Conservation (phyloP, 2,113 vertebrate genomes). For the Sporophila hypoxantha region DNA sequence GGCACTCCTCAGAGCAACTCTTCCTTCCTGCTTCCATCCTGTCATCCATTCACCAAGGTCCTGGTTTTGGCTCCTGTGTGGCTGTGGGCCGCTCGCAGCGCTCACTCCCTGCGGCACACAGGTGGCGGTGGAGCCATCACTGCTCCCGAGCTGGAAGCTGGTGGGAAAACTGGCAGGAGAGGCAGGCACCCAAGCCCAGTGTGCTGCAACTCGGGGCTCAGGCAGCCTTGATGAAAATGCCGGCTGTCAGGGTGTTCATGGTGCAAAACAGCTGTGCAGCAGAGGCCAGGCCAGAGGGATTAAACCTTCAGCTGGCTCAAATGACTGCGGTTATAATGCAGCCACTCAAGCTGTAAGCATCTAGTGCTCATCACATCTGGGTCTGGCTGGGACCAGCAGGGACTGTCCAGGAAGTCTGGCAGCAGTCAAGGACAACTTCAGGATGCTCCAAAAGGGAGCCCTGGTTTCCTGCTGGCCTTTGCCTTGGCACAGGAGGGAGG, state of each 20-base stretch:
- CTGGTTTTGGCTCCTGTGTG: background rate
- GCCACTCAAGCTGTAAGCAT: background rate
- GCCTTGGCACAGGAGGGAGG: background rate
- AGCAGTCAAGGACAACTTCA: background rate
- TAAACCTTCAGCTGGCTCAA: background rate
- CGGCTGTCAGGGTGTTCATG: rapidly evolving
- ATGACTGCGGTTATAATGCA: rapidly evolving
- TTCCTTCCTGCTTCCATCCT: background rate
- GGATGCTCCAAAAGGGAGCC: background rate
- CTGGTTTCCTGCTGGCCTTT: background rate
- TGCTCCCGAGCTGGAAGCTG: rapidly evolving
- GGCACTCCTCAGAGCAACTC: background rate
- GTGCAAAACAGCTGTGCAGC: background rate
- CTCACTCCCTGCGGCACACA: background rate
- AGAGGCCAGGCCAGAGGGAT: background rate
- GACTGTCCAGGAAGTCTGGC: background rate
- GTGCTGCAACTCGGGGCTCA: rapidly evolving
- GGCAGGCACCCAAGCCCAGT: background rate
- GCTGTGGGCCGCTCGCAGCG: rapidly evolving
- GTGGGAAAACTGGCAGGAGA: background rate
- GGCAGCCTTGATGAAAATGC: background rate
- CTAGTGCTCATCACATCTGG: rapidly evolving
- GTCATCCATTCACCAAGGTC: background rate
- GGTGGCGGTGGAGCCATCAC: background rate
- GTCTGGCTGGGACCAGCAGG: background rate